These are phyloP conservation scores for Lateolabrax maculatus DNA, from an alignment of 2,797 vertebrate genomes.

Conservation along the genomic window DNA sequence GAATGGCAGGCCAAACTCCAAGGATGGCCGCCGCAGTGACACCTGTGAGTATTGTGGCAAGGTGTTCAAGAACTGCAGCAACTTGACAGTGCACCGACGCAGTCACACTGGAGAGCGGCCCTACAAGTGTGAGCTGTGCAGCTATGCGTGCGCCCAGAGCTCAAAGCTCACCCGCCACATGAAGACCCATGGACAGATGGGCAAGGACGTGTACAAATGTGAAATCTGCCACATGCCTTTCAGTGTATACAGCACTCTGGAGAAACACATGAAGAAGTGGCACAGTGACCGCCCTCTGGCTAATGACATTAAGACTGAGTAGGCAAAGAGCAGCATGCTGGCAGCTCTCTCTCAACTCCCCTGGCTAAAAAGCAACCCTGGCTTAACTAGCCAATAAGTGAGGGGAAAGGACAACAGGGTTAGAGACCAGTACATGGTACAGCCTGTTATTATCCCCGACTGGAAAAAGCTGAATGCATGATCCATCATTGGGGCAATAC, in stretches of 20 bases:
- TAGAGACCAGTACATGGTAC: conserved; percentile 86
- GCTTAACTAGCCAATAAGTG: conserved; percentile 71
- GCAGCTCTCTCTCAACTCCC: conserved; percentile 71
- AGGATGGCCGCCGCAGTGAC: conserved; percentile 98
- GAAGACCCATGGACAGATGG: conserved; percentile 99
- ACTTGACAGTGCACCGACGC: conserved; percentile 98
- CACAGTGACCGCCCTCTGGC: conserved; percentile 98
- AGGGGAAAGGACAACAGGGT: conserved; percentile 79
- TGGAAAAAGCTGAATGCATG: conserved; percentile 92
- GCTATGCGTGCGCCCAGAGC: conserved; percentile 99
- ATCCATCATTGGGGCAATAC: conserved; percentile 95
- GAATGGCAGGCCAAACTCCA: conserved; percentile 92
- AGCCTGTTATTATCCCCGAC: conserved; percentile 85
- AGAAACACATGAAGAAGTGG: conserved; percentile 99
- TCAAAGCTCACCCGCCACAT: conserved; percentile 99
- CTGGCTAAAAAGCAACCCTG: conserved; percentile 75
- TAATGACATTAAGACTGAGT: conserved; percentile 99
- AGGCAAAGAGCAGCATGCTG: conserved; percentile 89
- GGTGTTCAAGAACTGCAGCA: conserved; percentile 99
- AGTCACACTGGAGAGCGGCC: conserved; percentile 99
- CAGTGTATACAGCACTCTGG: conserved; percentile 99
- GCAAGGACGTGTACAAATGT: conserved; percentile 99
- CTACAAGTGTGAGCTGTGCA: conserved; percentile 99
- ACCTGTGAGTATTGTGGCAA: conserved; percentile 99
- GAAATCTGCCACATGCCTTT: conserved; percentile 99